Conservation (phyloP, 2,888 invertebrate species). For the Cryptophagus acutangulus region DNA sequence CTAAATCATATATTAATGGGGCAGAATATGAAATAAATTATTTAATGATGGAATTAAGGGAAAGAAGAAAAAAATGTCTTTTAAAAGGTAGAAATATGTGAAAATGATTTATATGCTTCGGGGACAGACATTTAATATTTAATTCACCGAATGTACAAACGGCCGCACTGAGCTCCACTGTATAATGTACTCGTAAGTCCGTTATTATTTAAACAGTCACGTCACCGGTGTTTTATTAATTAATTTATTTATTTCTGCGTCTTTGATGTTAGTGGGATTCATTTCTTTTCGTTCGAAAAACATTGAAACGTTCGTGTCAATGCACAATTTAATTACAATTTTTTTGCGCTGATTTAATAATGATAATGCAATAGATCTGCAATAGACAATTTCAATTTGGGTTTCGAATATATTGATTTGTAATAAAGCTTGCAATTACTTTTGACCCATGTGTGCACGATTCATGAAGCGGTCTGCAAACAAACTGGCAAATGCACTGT, state of each 20-base stretch:
- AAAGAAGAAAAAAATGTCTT: too few relatives aligned
- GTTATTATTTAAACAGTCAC: slow-evolving; percentile 24
- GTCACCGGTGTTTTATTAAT: slow-evolving; percentile 23
- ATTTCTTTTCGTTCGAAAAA: too few relatives aligned
- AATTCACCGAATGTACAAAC: background rate
- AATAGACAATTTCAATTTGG: background rate
- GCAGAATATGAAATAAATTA: too few relatives aligned
- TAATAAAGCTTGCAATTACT: slow-evolving; percentile 23
- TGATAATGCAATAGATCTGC: too few relatives aligned
- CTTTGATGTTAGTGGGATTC: slow-evolving; percentile 22
- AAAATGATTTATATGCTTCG: slow-evolving; percentile 17
- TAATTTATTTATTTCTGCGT: slow-evolving; percentile 26
- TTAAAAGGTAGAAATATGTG: too few relatives aligned
- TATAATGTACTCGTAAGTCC: too few relatives aligned
- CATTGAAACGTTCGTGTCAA: too few relatives aligned
- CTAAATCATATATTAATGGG: too few relatives aligned
- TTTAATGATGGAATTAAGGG: too few relatives aligned
- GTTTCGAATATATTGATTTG: slow-evolving; percentile 18
- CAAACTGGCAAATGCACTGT: slow-evolving; percentile 37
- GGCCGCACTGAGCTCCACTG: background rate
- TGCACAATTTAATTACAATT: too few relatives aligned
- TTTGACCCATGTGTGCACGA: slow-evolving; percentile 25
- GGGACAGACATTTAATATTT: slow-evolving; percentile 1
- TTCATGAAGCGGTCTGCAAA: slow-evolving; percentile 34
- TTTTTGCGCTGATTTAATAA: too few relatives aligned